These are phyloP conservation scores for Helogale parvula DNA, from an alignment of 2,113 vertebrate species.

Conservation along the genomic window DNA sequence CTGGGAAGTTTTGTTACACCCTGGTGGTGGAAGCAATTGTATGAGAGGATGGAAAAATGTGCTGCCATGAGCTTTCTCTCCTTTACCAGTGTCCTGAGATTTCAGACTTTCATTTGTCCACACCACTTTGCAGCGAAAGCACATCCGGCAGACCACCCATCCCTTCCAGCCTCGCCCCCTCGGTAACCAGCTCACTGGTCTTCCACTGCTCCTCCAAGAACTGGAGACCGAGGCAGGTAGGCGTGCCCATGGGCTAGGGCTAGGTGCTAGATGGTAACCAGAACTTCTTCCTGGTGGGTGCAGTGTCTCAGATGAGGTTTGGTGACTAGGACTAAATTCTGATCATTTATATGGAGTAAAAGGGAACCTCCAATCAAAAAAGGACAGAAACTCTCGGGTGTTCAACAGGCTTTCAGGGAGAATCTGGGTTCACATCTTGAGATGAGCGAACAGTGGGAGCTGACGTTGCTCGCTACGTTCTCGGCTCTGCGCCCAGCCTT, in stretches of 20 bases:
- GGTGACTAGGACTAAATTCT: neutral
- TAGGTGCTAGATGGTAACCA: neutral
- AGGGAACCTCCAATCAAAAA: neutral
- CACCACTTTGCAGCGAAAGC: neutral
- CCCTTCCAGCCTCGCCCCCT: neutral
- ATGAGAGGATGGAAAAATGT: neutral
- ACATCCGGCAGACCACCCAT: neutral
- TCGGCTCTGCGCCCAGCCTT: neutral
- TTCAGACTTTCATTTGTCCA: neutral
- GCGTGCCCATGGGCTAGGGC: rapidly evolving
- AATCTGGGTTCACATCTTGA: neutral
- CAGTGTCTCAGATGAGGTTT: neutral
- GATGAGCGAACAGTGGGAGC: neutral
- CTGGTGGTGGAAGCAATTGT: neutral
- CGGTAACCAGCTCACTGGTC: neutral
- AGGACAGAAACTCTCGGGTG: too few species aligned
- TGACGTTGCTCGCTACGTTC: neutral
- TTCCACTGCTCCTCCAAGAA: neutral
- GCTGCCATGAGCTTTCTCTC: neutral
- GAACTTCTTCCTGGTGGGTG: neutral
- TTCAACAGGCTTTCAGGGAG: neutral
- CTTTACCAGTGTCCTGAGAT: neutral
- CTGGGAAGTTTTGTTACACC: neutral
- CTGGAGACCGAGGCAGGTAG: rapidly evolving
- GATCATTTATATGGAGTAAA: neutral